Evolutionary conservation across 2,797 vertebrate species (phyloP), one percentile per base, ranked within the genome.

Genomic region (Antrozous pallidus): DNA sequence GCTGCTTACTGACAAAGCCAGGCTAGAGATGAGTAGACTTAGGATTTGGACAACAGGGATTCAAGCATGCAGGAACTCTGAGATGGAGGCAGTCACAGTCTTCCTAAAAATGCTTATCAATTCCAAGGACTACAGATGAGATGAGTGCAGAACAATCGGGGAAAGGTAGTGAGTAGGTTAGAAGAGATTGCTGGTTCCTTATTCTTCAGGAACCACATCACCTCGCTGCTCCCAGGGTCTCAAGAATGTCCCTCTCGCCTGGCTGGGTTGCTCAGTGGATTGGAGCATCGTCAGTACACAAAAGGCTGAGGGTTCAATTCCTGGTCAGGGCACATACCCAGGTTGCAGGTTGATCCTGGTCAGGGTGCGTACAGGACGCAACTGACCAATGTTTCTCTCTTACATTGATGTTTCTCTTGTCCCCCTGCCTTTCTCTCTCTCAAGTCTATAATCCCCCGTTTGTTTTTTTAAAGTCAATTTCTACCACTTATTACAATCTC

Each of bases 141-240:
- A 16, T 42, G 5, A 65, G 56, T 49, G n/a, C 12, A 70, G 42
- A 61, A 56, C 28, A 31, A n/a, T 17, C 0, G 5, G 42, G n/a
- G 38, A 78, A 65, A 83, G 49, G 42, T 18, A 16, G 14, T 61
- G 12, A 33, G 24, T 61, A 82, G 33, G 36, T 31, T 10, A 33
- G 28, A 91, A 18, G 40, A 70, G 17, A 36, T 6, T 2, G 24
- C 40, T 3, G 31, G 31, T 63, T 33, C 42, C 38, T 73, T 77
- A 3, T 45, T 80, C 73, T 75, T 67, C 31, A 12, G 0, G 0
- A 92, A 58, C 38, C 1, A 0, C 0, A 5, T 8, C 8, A 11
- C 36, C 69, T 73, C 0, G 0, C 67, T 56, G 56, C 63, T 31
- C 20, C 82, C 54, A 71, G 20, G 69, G 10, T 65, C 20, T 67